Percentiles rank a stretch among this genome's conserved stretches.
Evolutionary conservation across 2,888 invertebrate genomes (phyloP).

Genomic region (Yponomeuta plumbellus): DNA sequence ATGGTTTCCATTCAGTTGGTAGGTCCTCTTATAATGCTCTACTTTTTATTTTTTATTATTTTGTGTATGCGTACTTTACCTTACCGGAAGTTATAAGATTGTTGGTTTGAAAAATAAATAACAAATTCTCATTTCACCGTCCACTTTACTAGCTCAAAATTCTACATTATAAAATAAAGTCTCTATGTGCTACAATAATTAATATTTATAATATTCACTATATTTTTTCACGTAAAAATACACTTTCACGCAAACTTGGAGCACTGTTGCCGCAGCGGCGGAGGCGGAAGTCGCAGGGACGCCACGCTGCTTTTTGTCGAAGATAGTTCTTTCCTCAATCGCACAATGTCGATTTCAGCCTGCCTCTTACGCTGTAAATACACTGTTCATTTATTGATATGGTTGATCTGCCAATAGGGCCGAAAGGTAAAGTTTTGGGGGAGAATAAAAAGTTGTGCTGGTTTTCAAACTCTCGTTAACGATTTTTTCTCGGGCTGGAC

Average conservation of each 20-base stretch:
- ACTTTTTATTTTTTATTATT: too few species aligned
- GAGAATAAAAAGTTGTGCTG: not conserved
- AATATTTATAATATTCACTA: not conserved
- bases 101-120: too few species aligned
- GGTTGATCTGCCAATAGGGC: not conserved
- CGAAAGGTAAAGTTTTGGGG: not conserved
- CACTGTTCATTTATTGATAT: conserved; percentile 27
- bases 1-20: too few species aligned
- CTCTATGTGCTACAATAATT: too few species aligned
- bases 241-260: conserved; percentile 51
- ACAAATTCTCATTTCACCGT: too few species aligned
- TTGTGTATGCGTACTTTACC: too few species aligned
- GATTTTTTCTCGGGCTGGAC: too few species aligned
- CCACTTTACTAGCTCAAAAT: too few species aligned
- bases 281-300: conserved; percentile 79
- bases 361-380: conserved; percentile 68
- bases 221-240: conserved; percentile 24
- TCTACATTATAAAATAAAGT: too few species aligned
- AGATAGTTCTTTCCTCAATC: conserved; percentile 64
- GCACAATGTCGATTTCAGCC: conserved; percentile 68
- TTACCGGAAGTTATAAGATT: too few species aligned
- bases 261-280: conserved; percentile 46
- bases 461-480: too few species aligned
- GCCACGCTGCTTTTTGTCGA: conserved; percentile 62
- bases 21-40: too few species aligned